phyloP scores from a whole-genome alignment of 2,797 vertebrate species.

The Fistularia tabacaria region DNA sequence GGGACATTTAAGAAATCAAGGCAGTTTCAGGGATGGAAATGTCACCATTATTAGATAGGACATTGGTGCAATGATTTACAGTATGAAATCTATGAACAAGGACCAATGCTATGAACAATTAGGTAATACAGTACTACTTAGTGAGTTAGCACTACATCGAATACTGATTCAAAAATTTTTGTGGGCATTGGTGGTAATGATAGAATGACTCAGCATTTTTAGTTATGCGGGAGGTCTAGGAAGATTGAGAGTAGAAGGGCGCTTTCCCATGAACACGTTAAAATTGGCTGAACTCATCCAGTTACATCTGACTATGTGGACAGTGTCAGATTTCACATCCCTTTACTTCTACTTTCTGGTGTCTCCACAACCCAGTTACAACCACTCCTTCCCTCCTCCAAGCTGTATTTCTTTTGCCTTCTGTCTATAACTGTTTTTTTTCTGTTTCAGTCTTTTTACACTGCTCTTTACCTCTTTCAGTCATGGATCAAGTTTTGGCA shows the following conservation, averaged over 20 bases:
- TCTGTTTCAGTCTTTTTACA: slow-evolving; percentile 41
- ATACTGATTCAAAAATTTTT: too few species aligned
- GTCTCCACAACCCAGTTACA: slow-evolving; percentile 1
- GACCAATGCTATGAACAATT: too few species aligned
- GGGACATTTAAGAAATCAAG: background rate
- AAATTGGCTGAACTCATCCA: slow-evolving; percentile 20
- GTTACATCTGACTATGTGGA: slow-evolving; percentile 35
- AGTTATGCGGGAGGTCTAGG: background rate
- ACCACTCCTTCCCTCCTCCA: background rate
- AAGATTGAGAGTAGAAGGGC: slow-evolving; percentile 32
- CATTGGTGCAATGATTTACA: background rate
- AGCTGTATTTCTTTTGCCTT: background rate
- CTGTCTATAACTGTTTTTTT: background rate
- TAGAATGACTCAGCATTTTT: too few species aligned
- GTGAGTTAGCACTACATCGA: too few species aligned
- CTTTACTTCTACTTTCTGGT: slow-evolving; percentile 33
- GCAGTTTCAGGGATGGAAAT: background rate
- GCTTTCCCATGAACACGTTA: slow-evolving; percentile 52
- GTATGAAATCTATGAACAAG: background rate
- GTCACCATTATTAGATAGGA: background rate
- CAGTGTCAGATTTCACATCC: slow-evolving; percentile 57
- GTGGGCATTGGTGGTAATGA: background rate
- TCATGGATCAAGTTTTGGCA: slow-evolving; percentile 52
- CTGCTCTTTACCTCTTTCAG: slow-evolving; percentile 36
- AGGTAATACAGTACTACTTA: too few species aligned